Conservation (phyloP, 1,140 invertebrate genomes). For the Drosophila quadrilineata region DNA sequence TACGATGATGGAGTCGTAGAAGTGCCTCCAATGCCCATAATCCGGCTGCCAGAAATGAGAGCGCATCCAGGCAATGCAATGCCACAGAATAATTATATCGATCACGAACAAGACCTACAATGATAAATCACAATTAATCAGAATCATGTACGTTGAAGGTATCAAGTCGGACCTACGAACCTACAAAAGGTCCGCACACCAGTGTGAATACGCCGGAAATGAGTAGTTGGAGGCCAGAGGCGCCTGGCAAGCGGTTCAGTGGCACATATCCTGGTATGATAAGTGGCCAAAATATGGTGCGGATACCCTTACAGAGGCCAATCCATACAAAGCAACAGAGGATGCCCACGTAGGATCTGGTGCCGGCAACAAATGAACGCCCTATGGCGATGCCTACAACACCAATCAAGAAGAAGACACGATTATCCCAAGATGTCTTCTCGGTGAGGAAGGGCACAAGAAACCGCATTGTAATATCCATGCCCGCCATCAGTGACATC, state of each 20-base stretch:
- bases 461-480: constrained; percentile 85
- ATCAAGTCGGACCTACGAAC: constrained; percentile 77
- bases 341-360: constrained; percentile 80
- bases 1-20: constrained; percentile 53
- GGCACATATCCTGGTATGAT: constrained; percentile 86
- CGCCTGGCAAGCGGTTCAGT: constrained; percentile 84
- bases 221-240: constrained; percentile 84
- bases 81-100: constrained; percentile 83
- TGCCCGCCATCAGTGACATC: constrained; percentile 84
- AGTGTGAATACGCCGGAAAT: constrained; percentile 84
- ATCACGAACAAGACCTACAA: constrained; percentile 84
- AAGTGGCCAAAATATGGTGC: constrained; percentile 86
- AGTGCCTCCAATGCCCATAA: constrained; percentile 82
- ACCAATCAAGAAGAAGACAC: constrained; percentile 86
- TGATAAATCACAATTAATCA: background rate
- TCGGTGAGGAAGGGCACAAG: constrained; percentile 85
- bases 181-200: constrained; percentile 83
- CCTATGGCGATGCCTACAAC: constrained; percentile 85
- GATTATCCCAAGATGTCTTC: constrained; percentile 85
- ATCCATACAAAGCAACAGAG: constrained; percentile 84
- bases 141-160: background rate
- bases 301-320: constrained; percentile 85
- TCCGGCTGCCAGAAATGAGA: constrained; percentile 84
- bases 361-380: constrained; percentile 83
- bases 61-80: constrained; percentile 85